Percentiles rank a stretch among this genome's conserved stretches.
Evolutionary conservation across 37 sponge, comb jelly and placozoan genomes (phyloP).

Genomic region (Theonella swinhoei): DNA sequence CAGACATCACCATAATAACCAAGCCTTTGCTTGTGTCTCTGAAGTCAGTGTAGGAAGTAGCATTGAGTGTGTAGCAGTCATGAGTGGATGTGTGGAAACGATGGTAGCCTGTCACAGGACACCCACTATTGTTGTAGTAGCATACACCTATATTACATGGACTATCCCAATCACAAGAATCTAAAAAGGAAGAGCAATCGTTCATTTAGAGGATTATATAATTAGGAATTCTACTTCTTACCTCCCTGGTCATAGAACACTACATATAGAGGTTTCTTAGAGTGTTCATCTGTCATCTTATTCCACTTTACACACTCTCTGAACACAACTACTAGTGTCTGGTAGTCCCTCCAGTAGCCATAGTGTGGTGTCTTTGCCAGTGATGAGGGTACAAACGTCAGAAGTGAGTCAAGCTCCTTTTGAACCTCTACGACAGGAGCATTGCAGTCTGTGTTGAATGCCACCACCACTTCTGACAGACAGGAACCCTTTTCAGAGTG

Average conservation of each 20-base stretch:
- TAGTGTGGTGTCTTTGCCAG: not conserved
- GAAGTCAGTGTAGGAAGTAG: too few relatives aligned
- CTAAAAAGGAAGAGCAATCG: too few relatives aligned
- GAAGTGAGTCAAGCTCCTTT: not conserved
- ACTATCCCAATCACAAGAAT: too few relatives aligned
- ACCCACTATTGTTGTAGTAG: too few relatives aligned
- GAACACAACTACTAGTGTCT: conserved; percentile 35
- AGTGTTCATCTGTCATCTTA: not conserved
- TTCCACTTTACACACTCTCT: conserved; percentile 1
- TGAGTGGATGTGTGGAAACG: too few relatives aligned
- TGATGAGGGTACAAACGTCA: conserved; percentile 13
- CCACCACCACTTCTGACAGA: conserved; percentile 15
- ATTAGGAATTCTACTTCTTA: not conserved
- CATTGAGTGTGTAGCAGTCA: too few relatives aligned
- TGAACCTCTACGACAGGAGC: conserved; percentile 22
- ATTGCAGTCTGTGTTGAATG: conserved; percentile 32
- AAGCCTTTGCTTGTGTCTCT: too few relatives aligned
- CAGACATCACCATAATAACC: too few relatives aligned
- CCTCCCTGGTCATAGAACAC: not conserved
- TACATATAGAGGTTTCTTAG: not conserved
- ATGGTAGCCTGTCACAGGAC: too few relatives aligned
- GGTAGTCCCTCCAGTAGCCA: conserved; percentile 43
- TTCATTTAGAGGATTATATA: too few relatives aligned
- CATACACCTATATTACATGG: too few relatives aligned
- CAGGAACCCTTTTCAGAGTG: not conserved